Evolutionary conservation across 2,113 vertebrate genomes (phyloP).

Genomic region (Aegithalos caudatus): DNA sequence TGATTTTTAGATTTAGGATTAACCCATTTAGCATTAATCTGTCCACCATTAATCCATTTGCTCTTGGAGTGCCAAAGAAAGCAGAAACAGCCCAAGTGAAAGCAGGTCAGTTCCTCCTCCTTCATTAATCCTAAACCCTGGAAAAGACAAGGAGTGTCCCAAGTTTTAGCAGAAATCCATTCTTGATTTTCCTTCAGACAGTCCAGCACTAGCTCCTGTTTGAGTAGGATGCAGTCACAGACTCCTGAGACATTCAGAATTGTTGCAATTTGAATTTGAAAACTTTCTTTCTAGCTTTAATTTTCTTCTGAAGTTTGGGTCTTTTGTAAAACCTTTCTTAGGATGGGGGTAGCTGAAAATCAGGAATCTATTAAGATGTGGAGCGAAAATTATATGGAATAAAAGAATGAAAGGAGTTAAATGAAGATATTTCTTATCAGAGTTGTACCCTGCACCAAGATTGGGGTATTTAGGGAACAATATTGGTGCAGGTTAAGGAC

Average conservation of each 20-base stretch:
- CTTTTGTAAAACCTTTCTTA: background rate
- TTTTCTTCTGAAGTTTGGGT: background rate
- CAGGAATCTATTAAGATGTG: background rate
- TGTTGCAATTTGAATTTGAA: background rate
- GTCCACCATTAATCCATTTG: background rate
- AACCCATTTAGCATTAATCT: background rate
- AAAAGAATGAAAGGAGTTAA: background rate
- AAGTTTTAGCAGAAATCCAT: background rate
- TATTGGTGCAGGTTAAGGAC: background rate
- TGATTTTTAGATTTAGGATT: background rate
- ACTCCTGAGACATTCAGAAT: background rate
- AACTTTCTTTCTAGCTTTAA: background rate
- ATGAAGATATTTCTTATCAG: background rate
- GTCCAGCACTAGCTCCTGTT: background rate
- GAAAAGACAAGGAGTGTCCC: background rate
- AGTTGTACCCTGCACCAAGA: background rate
- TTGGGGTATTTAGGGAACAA: background rate
- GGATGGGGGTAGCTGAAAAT: background rate
- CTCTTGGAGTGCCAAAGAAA: background rate
- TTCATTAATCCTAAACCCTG: background rate
- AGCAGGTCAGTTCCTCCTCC: background rate
- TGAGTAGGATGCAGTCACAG: background rate
- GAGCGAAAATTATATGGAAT: background rate
- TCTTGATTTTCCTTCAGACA: background rate
- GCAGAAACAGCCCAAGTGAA: background rate